Evolutionary conservation across 2,113 vertebrate species (phyloP).

Genomic region (Neotoma lepida): DNA sequence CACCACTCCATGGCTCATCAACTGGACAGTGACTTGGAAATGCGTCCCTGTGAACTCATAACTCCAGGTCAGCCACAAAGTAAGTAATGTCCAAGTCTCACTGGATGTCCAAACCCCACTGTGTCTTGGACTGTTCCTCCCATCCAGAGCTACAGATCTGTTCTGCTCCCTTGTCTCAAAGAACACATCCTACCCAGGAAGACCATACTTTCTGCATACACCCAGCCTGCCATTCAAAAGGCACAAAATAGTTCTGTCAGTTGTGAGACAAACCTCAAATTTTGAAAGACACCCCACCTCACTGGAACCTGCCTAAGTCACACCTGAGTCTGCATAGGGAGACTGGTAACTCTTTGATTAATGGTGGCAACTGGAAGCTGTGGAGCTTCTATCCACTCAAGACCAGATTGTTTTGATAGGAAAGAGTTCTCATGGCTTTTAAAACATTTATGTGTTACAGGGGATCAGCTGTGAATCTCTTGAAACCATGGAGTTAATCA

Average conservation of each 20-base stretch:
- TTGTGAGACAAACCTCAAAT: background rate
- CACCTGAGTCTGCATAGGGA: background rate
- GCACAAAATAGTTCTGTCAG: background rate
- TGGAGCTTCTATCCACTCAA: background rate
- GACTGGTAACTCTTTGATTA: background rate
- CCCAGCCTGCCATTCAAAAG: background rate
- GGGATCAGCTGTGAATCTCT: background rate
- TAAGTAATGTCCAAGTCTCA: background rate
- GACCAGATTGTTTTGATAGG: background rate
- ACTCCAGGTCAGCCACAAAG: background rate
- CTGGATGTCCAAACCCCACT: background rate
- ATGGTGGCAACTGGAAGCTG: background rate
- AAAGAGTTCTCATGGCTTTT: conserved; percentile 7
- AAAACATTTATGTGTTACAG: background rate
- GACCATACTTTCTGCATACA: background rate
- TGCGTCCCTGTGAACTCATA: background rate
- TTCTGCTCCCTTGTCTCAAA: background rate
- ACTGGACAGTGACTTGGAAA: background rate
- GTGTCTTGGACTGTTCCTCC: conserved; percentile 22
- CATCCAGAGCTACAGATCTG: background rate
- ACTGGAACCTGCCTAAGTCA: background rate
- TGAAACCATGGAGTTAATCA: background rate
- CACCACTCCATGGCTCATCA: background rate
- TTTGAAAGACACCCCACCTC: background rate
- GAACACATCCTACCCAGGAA: background rate